Conservation (phyloP, 1,140 invertebrate species). For the Drosophila auraria region DNA sequence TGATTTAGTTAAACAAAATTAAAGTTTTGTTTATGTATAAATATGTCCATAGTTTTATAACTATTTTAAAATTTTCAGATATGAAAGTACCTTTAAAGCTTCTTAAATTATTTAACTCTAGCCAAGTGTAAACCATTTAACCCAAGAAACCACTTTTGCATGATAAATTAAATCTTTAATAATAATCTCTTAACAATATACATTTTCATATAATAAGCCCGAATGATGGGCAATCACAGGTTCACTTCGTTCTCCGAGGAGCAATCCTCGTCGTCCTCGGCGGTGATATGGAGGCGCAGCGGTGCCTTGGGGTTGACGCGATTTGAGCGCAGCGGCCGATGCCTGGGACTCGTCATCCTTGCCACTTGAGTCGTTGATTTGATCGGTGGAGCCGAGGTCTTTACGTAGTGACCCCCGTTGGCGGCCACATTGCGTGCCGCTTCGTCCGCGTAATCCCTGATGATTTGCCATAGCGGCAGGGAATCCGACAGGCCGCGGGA, state of each 20-base stretch:
- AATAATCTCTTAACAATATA: neutral
- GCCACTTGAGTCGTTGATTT: neutral
- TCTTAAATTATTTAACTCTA: neutral
- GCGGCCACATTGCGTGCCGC: conserved; percentile 55
- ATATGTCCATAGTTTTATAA: neutral
- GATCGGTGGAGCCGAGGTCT: neutral
- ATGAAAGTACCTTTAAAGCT: too few species aligned
- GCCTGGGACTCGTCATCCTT: neutral
- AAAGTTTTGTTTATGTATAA: too few species aligned
- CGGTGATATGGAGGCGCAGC: conserved; percentile 62
- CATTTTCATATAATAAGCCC: neutral
- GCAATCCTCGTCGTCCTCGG: conserved; percentile 68
- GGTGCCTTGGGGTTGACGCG: conserved; percentile 27
- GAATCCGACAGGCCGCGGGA: conserved; percentile 42
- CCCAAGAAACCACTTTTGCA: neutral
- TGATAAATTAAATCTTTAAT: conserved; percentile 6
- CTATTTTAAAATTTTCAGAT: neutral
- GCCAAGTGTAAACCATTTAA: neutral
- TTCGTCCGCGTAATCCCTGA: conserved; percentile 64
- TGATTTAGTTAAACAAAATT: too few species aligned
- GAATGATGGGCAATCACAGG: neutral
- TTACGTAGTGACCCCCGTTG: conserved; percentile 55
- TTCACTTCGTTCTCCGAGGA: conserved; percentile 10
- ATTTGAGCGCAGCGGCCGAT: neutral
- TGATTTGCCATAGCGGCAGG: conserved; percentile 66